Conservation (phyloP, 2,888 invertebrate genomes). For the Apotomis capreana region DNA sequence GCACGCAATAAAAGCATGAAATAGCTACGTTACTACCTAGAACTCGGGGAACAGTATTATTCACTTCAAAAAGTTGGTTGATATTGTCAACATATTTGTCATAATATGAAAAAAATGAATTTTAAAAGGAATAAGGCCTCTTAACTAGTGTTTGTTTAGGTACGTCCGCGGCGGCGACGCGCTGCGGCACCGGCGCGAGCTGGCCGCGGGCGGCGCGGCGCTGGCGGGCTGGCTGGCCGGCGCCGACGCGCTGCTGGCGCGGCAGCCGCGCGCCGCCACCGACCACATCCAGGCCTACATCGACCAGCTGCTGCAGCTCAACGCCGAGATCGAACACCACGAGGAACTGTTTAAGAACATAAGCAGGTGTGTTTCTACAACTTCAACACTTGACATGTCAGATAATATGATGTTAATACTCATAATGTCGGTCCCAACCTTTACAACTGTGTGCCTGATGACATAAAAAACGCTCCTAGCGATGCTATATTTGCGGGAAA, state of each 20-base stretch:
- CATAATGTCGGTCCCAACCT: too few relatives aligned
- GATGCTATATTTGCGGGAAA: too few relatives aligned
- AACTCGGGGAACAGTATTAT: too few relatives aligned
- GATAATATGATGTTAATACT: too few relatives aligned
- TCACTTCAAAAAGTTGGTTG: too few relatives aligned
- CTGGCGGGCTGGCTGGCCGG: slow-evolving; percentile 91
- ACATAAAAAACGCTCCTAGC: too few relatives aligned
- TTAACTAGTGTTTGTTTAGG: slow-evolving; percentile 47
- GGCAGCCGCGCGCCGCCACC: slow-evolving; percentile 88
- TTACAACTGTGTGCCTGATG: too few relatives aligned
- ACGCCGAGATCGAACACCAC: slow-evolving; percentile 92
- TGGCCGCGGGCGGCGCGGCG: slow-evolving; percentile 88
- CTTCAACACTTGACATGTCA: neutral
- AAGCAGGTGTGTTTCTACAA: slow-evolving; percentile 82
- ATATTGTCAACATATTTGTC: too few relatives aligned
- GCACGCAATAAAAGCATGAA: too few relatives aligned
- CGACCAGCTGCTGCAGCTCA: slow-evolving; percentile 89
- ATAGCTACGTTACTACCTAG: too few relatives aligned
- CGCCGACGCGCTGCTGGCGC: slow-evolving; percentile 88
- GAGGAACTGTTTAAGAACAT: slow-evolving; percentile 95
- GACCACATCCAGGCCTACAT: slow-evolving; percentile 91
- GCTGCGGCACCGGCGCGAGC: slow-evolving; percentile 90
- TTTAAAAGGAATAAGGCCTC: too few relatives aligned
- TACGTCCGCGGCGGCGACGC: slow-evolving; percentile 94
- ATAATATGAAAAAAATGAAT: too few relatives aligned